Evolutionary conservation across 2,888 invertebrate genomes (phyloP).

Genomic region (Panzeria rudis): DNA sequence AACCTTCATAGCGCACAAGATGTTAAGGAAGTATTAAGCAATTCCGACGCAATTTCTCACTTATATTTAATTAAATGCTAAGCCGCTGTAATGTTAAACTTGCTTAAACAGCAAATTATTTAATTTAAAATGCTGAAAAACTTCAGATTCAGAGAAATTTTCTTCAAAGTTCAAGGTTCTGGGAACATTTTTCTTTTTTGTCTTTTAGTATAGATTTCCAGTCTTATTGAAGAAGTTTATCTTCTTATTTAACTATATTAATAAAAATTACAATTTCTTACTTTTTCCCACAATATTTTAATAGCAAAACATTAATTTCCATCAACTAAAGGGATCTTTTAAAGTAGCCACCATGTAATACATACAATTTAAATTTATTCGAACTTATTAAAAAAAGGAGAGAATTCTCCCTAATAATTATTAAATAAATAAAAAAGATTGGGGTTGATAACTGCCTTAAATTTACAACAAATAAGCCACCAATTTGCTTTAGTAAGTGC

Average conservation of each 20-base stretch:
- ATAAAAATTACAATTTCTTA: constrained; percentile 15
- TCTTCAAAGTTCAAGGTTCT: background rate
- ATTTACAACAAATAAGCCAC: constrained; percentile 11
- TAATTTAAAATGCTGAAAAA: background rate
- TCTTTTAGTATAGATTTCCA: background rate
- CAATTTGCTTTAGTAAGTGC: constrained; percentile 24
- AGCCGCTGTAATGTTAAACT: no score
- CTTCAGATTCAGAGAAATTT: no score
- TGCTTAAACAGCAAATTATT: no score
- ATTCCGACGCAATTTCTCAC: no score
- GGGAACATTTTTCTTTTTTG: background rate
- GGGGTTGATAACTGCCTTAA: constrained; percentile 33
- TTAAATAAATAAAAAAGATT: constrained; percentile 31
- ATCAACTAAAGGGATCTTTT: constrained; percentile 3
- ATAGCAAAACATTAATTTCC: constrained; percentile 42
- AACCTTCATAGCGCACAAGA: no score
- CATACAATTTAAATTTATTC: constrained; percentile 15
- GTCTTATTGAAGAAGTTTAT: background rate
- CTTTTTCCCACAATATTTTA: constrained; percentile 29
- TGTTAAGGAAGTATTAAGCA: no score
- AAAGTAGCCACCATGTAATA: constrained; percentile 2
- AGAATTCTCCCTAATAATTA: constrained; percentile 20
- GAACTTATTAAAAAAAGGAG: background rate
- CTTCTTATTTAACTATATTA: background rate
- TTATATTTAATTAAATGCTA: no score